Evolutionary conservation across 2,797 vertebrate species (phyloP).

Genomic region (Alosa sapidissima): DNA sequence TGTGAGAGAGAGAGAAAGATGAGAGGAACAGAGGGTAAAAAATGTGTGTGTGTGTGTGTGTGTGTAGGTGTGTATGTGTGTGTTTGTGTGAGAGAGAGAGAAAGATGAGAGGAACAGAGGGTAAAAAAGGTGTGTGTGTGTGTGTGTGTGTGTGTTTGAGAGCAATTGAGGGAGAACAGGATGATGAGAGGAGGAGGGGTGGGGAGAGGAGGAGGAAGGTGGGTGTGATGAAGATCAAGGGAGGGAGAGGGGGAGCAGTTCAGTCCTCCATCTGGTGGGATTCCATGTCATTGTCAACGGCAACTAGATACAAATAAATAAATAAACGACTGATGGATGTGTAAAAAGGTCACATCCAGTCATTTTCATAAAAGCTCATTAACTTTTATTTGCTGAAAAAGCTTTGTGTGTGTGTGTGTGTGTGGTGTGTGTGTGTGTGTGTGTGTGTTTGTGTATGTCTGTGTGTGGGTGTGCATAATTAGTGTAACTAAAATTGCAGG

Average conservation of each 20-base stretch:
- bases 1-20: background rate
- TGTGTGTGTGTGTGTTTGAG: conserved; percentile 8
- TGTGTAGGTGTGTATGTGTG: background rate
- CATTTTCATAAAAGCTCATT: conserved; percentile 75
- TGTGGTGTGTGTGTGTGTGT: background rate
- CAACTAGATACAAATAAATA: conserved; percentile 11
- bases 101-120: background rate
- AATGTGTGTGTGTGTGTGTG: background rate
- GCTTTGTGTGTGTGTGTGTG: conserved; percentile 18
- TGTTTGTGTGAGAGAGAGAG: background rate
- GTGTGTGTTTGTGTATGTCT: background rate
- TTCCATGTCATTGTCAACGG: background rate
- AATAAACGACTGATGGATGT: conserved; percentile 55
- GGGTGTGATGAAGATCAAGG: background rate
- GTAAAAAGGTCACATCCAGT: conserved; percentile 71
- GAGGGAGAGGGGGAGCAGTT: conserved; percentile 25
- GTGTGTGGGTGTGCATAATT: background rate
- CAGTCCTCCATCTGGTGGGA: background rate
- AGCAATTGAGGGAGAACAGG: background rate
- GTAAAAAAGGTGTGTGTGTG: background rate
- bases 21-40: too few relatives aligned
- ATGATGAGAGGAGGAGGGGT: too few relatives aligned
- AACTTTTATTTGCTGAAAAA: conserved; percentile 66
- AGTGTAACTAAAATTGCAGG: background rate
- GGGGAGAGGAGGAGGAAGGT: background rate